Evolutionary conservation across 1,140 invertebrate genomes (phyloP), one percentile per base, ranked within the genome.

Genomic region (Lerema accius): DNA sequence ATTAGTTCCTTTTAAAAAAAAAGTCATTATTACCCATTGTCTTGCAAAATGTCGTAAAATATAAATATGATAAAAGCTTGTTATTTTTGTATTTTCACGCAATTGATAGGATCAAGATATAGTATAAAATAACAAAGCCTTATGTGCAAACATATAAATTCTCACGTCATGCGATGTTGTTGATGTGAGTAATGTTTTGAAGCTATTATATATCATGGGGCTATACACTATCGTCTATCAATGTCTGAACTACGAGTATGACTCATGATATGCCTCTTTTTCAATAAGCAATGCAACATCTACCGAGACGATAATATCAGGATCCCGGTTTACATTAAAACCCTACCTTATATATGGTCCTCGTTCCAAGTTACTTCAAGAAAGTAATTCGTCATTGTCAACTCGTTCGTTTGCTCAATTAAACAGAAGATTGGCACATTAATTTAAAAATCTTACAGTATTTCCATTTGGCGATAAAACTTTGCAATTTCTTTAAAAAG

Each of bases 301-400:
- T 43, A 43, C 26, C 40, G 26, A 45, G 42, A 53, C 40, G 60
- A 63, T 63, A 23, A 43, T 53, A 63, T 63, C 60, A 46, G 26
- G 39, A 15, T 11, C 42, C 15, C 19, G 56, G 32, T 61, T 59
- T 64, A 59, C 50, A 55, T 66, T 67, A 69, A 69, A 73, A 46
- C 28, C 42, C 37, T 10, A 26, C 37, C 45, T 58, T 46, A 48
- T 59, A 59, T 48, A 48, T 48, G 42, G 42, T 35, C 46, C 26
- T 58, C 55, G 42, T 35, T 13, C 59, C 69, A 48, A 71, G 50
- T 46, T 65, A 74, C 65, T 76, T 78, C 65, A 64, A 80, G 79
- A 73, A 78, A 82, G 82, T 76, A 80, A 84, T 86, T 76, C 78
- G 68, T 87, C 84, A 84, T 81, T 85, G 83, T 89, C 86, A 86